Percentiles rank a stretch among this genome's conserved stretches.
phyloP scores from a whole-genome alignment of 1,140 invertebrate genomes.

The Scaptomyza graminum region DNA sequence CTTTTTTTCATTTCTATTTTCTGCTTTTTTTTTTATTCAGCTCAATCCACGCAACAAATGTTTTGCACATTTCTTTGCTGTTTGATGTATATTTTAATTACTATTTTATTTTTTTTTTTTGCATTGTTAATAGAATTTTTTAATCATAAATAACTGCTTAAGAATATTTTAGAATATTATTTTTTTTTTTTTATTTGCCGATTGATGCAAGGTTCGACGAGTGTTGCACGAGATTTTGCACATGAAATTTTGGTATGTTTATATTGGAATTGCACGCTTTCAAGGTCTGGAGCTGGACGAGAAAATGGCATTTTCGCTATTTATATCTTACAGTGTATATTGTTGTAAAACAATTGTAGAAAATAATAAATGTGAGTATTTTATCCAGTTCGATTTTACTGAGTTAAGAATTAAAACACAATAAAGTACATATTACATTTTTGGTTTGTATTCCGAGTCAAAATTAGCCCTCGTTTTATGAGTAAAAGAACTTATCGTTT shows the following conservation, averaged over 20 bases:
- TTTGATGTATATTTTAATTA: conserved; percentile 52
- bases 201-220: conserved; percentile 65
- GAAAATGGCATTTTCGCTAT: not conserved
- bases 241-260: conserved; percentile 47
- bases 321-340: not conserved
- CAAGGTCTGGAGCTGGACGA: conserved; percentile 15
- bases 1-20: not conserved
- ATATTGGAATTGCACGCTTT: conserved; percentile 29
- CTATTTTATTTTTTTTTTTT: conserved; percentile 42
- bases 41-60: conserved; percentile 20
- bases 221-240: conserved; percentile 69
- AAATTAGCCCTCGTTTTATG: too few relatives aligned
- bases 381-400: too few relatives aligned
- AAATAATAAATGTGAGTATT: not conserved
- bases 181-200: conserved; percentile 63
- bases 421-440: too few relatives aligned
- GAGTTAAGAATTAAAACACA: too few relatives aligned
- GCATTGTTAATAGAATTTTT: conserved; percentile 44
- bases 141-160: conserved; percentile 57
- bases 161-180: too few relatives aligned
- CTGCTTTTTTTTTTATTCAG: conserved; percentile 1
- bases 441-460: too few relatives aligned
- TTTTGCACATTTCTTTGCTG: conserved; percentile 5
- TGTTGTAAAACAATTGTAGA: not conserved
- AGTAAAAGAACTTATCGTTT: too few relatives aligned